A percentile compares a stretch with the other conserved stretches of the same genome.
Conservation (phyloP, 2,797 vertebrate species). For the Harpagifer antarcticus region DNA sequence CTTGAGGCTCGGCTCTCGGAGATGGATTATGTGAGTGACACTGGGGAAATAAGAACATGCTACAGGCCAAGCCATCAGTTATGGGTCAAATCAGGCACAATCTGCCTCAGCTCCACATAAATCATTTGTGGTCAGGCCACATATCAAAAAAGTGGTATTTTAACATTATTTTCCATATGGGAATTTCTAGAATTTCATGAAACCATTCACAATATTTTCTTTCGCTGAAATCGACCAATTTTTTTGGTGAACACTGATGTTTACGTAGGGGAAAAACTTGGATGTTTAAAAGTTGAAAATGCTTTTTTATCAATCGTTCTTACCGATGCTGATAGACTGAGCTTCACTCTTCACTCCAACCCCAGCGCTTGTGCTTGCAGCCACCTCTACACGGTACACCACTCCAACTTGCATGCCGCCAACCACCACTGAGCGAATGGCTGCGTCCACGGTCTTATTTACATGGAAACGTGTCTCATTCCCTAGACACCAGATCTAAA, state of each 20-base stretch:
- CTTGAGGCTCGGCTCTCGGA: constrained; percentile 63
- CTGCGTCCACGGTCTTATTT: constrained; percentile 98
- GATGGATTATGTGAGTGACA: constrained; percentile 85
- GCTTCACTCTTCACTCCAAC: constrained; percentile 96
- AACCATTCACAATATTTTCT: constrained; percentile 22
- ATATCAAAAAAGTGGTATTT: constrained; percentile 57
- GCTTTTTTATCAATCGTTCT: constrained; percentile 36
- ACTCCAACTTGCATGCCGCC: constrained; percentile 96
- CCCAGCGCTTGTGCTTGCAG: constrained; percentile 96
- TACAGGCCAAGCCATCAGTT: constrained; percentile 84
- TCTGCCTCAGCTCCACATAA: constrained; percentile 75
- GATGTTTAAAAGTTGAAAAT: background rate
- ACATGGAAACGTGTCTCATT: constrained; percentile 98
- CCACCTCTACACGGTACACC: constrained; percentile 95
- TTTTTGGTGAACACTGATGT: background rate
- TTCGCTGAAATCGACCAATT: background rate
- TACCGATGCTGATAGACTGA: constrained; percentile 95
- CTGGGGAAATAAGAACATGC: constrained; percentile 87
- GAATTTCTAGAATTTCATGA: constrained; percentile 12
- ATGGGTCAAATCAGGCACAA: constrained; percentile 84
- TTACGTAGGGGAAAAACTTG: background rate
- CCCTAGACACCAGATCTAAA: constrained; percentile 97
- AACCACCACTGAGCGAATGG: constrained; percentile 97
- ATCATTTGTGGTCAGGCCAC: constrained; percentile 71
- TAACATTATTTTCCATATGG: constrained; percentile 38